These are phyloP conservation scores for Diarsia rubi DNA, from an alignment of 2,888 invertebrate genomes.

Conservation along the genomic window DNA sequence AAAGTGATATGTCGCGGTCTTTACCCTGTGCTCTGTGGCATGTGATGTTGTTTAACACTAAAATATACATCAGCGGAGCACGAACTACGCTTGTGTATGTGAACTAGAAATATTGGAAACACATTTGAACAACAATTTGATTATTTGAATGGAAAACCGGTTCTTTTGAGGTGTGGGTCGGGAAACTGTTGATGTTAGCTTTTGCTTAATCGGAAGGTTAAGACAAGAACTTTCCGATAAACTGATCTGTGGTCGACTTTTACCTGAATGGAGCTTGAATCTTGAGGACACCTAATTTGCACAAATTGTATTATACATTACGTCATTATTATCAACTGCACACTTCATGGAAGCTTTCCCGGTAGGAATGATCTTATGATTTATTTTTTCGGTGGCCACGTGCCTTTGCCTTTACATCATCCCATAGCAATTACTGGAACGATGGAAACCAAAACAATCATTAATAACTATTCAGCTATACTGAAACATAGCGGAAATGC, in stretches of 20 bases:
- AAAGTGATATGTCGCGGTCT: constrained; percentile 63
- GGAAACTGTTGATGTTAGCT: not conserved
- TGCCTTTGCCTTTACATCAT: not conserved
- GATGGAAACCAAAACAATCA: constrained; percentile 41
- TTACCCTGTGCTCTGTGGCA: constrained; percentile 62
- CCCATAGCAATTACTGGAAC: constrained; percentile 9
- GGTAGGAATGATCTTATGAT: not conserved
- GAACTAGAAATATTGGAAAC: not conserved
- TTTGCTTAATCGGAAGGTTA: not conserved
- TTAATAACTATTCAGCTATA: constrained; percentile 55
- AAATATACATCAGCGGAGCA: constrained; percentile 56
- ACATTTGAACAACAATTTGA: constrained; percentile 11
- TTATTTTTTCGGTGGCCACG: not conserved
- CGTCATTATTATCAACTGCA: not conserved
- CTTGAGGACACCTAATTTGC: not conserved
- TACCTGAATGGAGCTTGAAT: not conserved
- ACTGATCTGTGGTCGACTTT: not conserved
- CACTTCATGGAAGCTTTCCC: not conserved
- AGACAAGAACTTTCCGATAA: not conserved
- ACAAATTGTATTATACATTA: not conserved
- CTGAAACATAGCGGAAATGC: constrained; percentile 66
- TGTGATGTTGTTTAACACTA: constrained; percentile 58
- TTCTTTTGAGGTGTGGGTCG: not conserved
- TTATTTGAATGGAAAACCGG: not conserved
- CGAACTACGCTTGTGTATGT: not conserved